These are phyloP conservation scores for Andrena chrysosceles DNA, from an alignment of 2,888 invertebrate species.

Conservation along the genomic window DNA sequence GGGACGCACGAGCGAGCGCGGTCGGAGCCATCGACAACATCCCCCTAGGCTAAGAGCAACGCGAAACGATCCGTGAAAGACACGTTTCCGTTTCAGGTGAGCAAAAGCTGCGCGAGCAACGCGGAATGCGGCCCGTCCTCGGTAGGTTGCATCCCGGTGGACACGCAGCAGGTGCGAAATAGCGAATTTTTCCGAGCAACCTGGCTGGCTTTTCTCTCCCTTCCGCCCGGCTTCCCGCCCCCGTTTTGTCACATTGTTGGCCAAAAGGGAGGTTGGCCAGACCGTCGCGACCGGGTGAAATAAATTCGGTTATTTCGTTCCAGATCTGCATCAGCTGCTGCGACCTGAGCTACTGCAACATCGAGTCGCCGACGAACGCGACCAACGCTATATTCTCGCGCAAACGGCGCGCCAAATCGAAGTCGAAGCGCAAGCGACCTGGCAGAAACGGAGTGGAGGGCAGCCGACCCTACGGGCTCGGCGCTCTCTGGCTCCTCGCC, in stretches of 20 bases:
- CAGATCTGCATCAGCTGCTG: constrained; percentile 89
- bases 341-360: constrained; percentile 88
- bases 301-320: constrained; percentile 83
- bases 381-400: constrained; percentile 86
- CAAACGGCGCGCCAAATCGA: constrained; percentile 79
- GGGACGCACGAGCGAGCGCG: neutral
- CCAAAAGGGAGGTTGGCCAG: neutral
- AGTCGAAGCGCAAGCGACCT: constrained; percentile 76
- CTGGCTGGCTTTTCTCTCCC: constrained; percentile 38
- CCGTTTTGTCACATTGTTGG: no score
- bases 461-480: constrained; percentile 67
- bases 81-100: constrained; percentile 83
- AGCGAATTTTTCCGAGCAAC: constrained; percentile 75
- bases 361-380: constrained; percentile 87
- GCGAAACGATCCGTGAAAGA: constrained; percentile 18
- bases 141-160: constrained; percentile 88
- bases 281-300: constrained; percentile 65
- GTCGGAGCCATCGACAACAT: neutral
- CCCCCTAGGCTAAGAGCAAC: neutral
- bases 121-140: constrained; percentile 87
- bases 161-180: constrained; percentile 87
- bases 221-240: neutral
- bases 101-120: constrained; percentile 88
- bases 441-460: constrained; percentile 71
- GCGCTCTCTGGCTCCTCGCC: constrained; percentile 74